Percentiles rank a stretch among this genome's conserved stretches.
phyloP scores from a whole-genome alignment of 2,888 invertebrate genomes.

The Cyrtodaria siliqua region DNA sequence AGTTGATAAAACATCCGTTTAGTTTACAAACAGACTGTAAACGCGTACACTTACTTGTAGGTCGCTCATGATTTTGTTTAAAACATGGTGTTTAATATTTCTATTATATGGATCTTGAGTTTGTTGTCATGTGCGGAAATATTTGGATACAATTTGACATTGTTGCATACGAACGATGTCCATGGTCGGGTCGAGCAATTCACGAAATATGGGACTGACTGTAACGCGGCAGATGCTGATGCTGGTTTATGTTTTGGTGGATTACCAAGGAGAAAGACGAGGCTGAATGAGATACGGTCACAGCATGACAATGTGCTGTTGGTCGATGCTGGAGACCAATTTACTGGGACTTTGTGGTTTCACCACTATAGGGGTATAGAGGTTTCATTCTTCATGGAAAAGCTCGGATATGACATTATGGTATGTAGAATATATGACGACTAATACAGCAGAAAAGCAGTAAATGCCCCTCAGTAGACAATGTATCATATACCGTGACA shows the following conservation, averaged over 20 bases:
- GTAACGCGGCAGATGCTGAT: conserved; percentile 85
- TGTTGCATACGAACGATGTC: conserved; percentile 97
- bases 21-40: too few relatives aligned
- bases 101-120: too few relatives aligned
- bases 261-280: conserved; percentile 56
- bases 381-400: conserved; percentile 35
- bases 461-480: too few relatives aligned
- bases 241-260: conserved; percentile 64
- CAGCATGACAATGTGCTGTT: conserved; percentile 89
- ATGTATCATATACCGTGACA: too few relatives aligned
- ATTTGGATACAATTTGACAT: conserved; percentile 89
- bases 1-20: too few relatives aligned
- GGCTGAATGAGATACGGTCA: conserved; percentile 63
- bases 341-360: conserved; percentile 95
- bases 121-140: too few relatives aligned
- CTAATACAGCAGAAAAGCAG: too few relatives aligned
- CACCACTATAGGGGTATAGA: conserved; percentile 28
- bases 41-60: too few relatives aligned
- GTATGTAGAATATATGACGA: too few relatives aligned
- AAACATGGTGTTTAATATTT: too few relatives aligned
- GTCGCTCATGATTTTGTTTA: too few relatives aligned
- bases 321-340: conserved; percentile 96
- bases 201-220: conserved; percentile 89
- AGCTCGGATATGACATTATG: conserved; percentile 45
- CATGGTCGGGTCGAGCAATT: conserved; percentile 94